phyloP scores from a whole-genome alignment of 2,113 vertebrate genomes.

The Rhinoptilus africanus region DNA sequence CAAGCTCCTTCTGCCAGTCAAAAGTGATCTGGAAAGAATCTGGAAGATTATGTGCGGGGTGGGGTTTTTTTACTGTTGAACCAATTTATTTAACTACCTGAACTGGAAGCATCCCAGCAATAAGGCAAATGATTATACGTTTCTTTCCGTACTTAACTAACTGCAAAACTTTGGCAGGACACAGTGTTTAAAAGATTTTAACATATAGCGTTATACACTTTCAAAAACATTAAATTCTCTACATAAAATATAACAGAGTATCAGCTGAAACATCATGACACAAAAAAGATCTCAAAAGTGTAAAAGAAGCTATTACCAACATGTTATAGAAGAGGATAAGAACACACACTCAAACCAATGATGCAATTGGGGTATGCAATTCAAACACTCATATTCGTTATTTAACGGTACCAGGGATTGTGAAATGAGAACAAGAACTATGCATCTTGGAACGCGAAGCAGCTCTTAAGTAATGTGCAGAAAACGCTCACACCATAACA shows the following conservation, averaged over 20 bases:
- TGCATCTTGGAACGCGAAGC: accelerated
- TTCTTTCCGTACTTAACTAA: not conserved
- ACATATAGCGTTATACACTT: not conserved
- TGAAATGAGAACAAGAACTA: not conserved
- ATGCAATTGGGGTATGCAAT: not conserved
- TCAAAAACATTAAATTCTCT: not conserved
- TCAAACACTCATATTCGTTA: not conserved
- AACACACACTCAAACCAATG: not conserved
- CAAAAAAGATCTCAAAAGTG: not conserved
- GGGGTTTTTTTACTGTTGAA: not conserved
- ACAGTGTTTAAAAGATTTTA: not conserved
- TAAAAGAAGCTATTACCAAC: too few relatives aligned
- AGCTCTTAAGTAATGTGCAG: not conserved
- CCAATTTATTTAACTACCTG: not conserved
- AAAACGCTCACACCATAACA: not conserved
- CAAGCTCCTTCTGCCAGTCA: not conserved
- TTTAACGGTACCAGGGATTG: accelerated
- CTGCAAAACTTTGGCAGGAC: not conserved
- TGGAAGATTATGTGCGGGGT: not conserved
- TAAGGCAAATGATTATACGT: not conserved
- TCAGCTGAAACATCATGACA: not conserved
- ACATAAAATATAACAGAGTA: not conserved
- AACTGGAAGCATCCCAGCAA: not conserved
- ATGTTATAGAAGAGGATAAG: not conserved
- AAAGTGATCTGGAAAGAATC: not conserved